Conservation (phyloP, 2,888 invertebrate genomes). For the Philereme transversata region DNA sequence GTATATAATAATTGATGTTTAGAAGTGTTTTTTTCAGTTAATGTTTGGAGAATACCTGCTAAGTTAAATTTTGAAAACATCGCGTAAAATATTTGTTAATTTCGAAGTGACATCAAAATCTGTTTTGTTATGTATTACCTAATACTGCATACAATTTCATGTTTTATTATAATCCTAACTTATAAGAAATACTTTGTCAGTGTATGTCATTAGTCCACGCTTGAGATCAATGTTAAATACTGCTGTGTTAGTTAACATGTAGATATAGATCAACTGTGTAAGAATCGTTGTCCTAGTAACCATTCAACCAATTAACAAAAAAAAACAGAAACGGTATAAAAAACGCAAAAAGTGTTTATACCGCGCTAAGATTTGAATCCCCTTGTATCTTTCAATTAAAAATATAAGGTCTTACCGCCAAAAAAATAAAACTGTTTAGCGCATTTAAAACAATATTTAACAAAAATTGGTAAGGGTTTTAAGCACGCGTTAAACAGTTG, state of each 20-base stretch:
- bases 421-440: no score
- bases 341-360: constrained; percentile 10
- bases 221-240: constrained; percentile 30
- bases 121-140: constrained; percentile 1
- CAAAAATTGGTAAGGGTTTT: no score
- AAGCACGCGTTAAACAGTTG: no score
- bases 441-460: no score
- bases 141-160: constrained; percentile 17
- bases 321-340: not conserved
- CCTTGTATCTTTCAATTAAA: not conserved
- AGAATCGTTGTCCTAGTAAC: constrained; percentile 10
- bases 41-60: no score
- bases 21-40: no score
- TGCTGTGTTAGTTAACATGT: constrained; percentile 27
- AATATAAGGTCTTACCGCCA: not conserved
- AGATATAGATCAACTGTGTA: constrained; percentile 20
- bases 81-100: not conserved
- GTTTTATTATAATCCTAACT: constrained; percentile 26
- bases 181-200: constrained; percentile 25
- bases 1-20: no score
- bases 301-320: not conserved
- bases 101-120: not conserved
- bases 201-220: constrained; percentile 29
- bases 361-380: constrained; percentile 15
- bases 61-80: no score